Evolutionary conservation across 2,888 invertebrate genomes (phyloP).

Genomic region (Petrophora chlorosata): DNA sequence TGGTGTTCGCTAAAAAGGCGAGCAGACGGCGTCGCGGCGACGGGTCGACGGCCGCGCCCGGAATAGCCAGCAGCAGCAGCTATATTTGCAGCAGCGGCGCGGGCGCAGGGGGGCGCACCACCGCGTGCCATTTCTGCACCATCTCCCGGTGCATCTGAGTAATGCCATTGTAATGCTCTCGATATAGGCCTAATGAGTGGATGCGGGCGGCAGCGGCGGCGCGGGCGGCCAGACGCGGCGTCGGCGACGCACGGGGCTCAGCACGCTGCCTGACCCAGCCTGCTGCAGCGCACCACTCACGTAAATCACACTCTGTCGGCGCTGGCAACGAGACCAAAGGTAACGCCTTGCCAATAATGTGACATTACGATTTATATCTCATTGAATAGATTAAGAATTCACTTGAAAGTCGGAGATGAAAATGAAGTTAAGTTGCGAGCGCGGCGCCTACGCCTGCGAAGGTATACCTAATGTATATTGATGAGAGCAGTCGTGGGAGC

Average conservation of each 20-base stretch:
- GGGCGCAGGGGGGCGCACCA: conserved; percentile 65
- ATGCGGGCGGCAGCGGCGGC: conserved; percentile 35
- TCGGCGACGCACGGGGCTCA: conserved; percentile 51
- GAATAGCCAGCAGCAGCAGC: conserved; percentile 81
- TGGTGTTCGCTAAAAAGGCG: conserved; percentile 79
- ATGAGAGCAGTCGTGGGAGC: conserved; percentile 72
- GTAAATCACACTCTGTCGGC: conserved; percentile 41
- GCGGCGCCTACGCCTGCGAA: conserved; percentile 32
- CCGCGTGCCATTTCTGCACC: conserved; percentile 83
- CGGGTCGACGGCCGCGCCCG: conserved; percentile 82
- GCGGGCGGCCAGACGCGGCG: conserved; percentile 67
- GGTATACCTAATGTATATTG: conserved; percentile 63
- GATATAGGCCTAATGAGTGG: conserved; percentile 72
- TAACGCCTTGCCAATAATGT: conserved; percentile 43
- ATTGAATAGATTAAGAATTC: conserved; percentile 43
- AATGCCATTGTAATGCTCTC: conserved; percentile 82
- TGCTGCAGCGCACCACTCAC: conserved; percentile 15
- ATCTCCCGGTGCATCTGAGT: conserved; percentile 82
- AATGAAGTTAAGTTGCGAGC: conserved; percentile 26
- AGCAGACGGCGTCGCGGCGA: conserved; percentile 83
- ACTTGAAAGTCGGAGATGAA: conserved; percentile 34
- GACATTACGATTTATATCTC: conserved; percentile 42
- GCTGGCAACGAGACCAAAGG: conserved; percentile 38
- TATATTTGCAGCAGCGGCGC: conserved; percentile 78
- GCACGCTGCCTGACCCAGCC: conserved; percentile 34